Conservation (phyloP, 2,888 invertebrate species). For the Stramonita haemastoma region DNA sequence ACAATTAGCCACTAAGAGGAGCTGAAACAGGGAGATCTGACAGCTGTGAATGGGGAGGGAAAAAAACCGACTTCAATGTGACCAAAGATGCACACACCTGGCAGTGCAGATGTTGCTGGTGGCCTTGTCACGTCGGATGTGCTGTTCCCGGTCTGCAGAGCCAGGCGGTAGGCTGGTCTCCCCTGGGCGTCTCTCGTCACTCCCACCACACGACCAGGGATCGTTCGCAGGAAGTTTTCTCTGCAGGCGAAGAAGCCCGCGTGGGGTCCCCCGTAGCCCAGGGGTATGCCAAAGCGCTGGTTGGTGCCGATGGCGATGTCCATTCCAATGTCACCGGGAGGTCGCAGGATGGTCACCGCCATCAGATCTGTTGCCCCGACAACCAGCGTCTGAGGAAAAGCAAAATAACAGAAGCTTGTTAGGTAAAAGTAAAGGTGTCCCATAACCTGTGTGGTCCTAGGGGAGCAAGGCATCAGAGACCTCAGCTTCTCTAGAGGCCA, state of each 20-base stretch:
- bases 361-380: conserved; percentile 96
- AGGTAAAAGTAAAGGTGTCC: too few species aligned
- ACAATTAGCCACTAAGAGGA: too few species aligned
- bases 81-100: too few species aligned
- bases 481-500: too few species aligned
- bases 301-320: conserved; percentile 98
- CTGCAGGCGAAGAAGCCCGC: conserved; percentile 98
- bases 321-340: conserved; percentile 96
- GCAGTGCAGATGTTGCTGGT: conserved; percentile 99
- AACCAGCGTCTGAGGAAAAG: conserved; percentile 87
- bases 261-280: conserved; percentile 98
- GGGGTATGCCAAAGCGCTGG: conserved; percentile 94
- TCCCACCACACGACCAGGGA: conserved; percentile 98
- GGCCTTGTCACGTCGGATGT: conserved; percentile 97
- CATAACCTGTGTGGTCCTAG: too few species aligned
- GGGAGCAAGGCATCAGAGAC: too few species aligned
- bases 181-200: conserved; percentile 93
- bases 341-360: conserved; percentile 90
- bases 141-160: conserved; percentile 99
- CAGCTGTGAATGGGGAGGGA: too few species aligned
- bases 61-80: too few species aligned
- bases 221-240: conserved; percentile 90
- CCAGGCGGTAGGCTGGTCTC: conserved; percentile 91
- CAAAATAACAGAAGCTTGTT: neutral
- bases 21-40: too few species aligned